Conservation (phyloP, 1,140 invertebrate genomes). For the Cherax destructor region DNA sequence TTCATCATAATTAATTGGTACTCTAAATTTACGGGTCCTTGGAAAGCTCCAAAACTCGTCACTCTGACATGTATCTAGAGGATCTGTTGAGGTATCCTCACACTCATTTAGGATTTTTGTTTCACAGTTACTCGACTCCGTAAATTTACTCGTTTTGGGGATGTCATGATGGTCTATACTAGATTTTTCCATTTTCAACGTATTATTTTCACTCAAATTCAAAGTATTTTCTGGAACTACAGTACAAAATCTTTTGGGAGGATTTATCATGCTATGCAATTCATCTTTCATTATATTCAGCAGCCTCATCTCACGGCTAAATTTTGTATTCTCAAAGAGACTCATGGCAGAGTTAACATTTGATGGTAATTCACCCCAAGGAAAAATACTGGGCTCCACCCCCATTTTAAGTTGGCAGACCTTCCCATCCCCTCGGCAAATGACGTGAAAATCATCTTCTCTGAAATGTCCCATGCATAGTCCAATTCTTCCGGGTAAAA, state of each 20-base stretch:
- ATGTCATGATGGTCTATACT: background rate
- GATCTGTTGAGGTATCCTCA: background rate
- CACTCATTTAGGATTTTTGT: background rate
- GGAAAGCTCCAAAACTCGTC: background rate
- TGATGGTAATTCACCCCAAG: background rate
- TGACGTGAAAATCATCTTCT: background rate
- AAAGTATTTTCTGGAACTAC: background rate
- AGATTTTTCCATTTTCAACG: background rate
- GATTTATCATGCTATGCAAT: constrained; percentile 14
- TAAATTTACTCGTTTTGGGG: background rate
- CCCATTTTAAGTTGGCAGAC: background rate
- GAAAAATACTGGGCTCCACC: constrained; percentile 20
- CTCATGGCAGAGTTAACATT: background rate
- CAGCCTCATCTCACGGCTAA: constrained; percentile 19
- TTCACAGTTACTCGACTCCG: background rate
- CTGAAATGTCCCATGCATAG: constrained; percentile 19
- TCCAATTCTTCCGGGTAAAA: background rate
- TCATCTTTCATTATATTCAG: constrained; percentile 10
- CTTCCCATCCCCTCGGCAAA: constrained; percentile 11
- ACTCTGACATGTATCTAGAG: background rate
- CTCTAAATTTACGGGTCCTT: background rate
- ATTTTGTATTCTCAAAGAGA: constrained; percentile 6
- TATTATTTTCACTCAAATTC: background rate
- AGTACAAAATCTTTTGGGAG: background rate
- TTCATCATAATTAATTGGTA: background rate